These are phyloP conservation scores for Sminthurinus aureus DNA, from an alignment of 2,888 invertebrate species.

Conservation along the genomic window DNA sequence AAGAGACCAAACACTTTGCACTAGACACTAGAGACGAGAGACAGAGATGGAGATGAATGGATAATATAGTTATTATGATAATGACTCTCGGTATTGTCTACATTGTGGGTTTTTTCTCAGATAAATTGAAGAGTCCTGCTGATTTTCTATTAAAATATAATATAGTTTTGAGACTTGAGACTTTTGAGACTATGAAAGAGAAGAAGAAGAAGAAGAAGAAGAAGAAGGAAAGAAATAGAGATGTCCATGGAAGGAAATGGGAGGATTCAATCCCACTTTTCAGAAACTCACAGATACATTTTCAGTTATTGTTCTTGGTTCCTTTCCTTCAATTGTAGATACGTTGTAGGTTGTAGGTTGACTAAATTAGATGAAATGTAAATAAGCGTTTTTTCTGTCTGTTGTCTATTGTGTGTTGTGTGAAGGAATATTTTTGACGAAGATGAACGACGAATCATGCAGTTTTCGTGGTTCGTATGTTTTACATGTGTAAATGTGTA, in stretches of 20 bases:
- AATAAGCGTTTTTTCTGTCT: constrained; percentile 8
- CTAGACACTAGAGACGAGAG: not conserved
- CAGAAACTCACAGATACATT: too few species aligned
- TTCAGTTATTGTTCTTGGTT: too few species aligned
- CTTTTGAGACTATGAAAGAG: not conserved
- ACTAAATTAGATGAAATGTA: constrained; percentile 30
- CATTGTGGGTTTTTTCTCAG: not conserved
- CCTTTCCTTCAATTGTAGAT: not conserved
- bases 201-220: not conserved
- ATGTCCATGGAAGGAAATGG: constrained; percentile 5
- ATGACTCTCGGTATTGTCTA: not conserved
- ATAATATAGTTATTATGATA: not conserved
- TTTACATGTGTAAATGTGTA: too few species aligned
- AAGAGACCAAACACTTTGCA: too few species aligned
- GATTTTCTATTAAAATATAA: constrained; percentile 20
- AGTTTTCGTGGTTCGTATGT: too few species aligned
- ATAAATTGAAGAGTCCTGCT: constrained; percentile 15
- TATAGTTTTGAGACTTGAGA: not conserved
- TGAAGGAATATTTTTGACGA: too few species aligned
- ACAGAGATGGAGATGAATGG: not conserved
- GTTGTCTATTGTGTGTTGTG: too few species aligned
- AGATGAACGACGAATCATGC: too few species aligned
- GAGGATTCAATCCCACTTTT: not conserved
- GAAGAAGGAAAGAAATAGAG: not conserved
- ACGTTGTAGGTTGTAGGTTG: constrained; percentile 21